Evolutionary conservation across 2,888 invertebrate species (phyloP), one percentile per base, ranked within the genome.

Genomic region (Drosophila percnosoma): DNA sequence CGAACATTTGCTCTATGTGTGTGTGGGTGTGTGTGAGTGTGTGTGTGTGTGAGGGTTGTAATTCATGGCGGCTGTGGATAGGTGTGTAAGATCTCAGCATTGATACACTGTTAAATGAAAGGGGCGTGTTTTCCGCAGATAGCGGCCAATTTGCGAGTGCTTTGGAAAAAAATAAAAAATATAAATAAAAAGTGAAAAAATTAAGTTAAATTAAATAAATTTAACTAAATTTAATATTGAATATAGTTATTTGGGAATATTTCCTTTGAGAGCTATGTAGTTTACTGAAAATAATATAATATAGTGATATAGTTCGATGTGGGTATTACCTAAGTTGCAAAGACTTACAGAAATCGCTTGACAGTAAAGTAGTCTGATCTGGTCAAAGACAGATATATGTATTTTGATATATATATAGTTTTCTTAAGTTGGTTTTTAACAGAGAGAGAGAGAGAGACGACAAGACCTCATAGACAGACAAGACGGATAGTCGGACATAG

Each of bases 81-180:
- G 55, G 38, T 34, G 61, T 18, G 34, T 42, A 7, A 63, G 54
- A 57, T 59, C 63, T 49, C 33, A 51, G 42, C 42, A 54, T 70
- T 61, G 88, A 74, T 77, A 71, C 48, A 65, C 68, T 59, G 74
- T 53, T 54, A 73, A 83, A 74, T 82, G 74, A 66, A 71, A 52
- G 66, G 68, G 73, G 85, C 82, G 87, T 87, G 73, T 24, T 45
- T 15, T 27, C 2, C 8, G 48, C 21, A 40, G 1, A 0, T 15
- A n/a, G 36, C 34, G 6, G 4, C 0, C 18, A 54, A 36, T 38
- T 54, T 54, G n/a, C 15, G 24, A 74, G 40, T 63, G 27, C 54
- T 65, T 55, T n/a, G n/a, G n/a, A 29, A 36, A 29, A n/a, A n/a
- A n/a, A n/a, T n/a, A n/a, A 55, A 29, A 27, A 15, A 29, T 0